Conservation (phyloP, 2,888 invertebrate species). For the Ennomos fuscantarius region DNA sequence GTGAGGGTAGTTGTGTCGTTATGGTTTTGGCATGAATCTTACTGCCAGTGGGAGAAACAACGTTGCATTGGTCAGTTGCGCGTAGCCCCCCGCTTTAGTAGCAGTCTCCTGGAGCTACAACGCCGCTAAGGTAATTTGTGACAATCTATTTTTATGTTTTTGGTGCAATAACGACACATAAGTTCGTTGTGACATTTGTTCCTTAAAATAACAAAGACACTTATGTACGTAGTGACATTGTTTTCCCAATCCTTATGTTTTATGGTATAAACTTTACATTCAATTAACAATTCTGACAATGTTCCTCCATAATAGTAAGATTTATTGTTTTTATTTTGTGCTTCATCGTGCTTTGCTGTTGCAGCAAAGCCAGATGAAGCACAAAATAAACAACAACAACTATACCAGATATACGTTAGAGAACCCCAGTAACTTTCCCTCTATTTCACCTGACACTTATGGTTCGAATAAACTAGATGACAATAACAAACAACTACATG, state of each 20-base stretch:
- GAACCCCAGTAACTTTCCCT: slow-evolving; percentile 11
- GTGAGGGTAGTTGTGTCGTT: slow-evolving; percentile 22
- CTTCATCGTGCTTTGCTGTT: no score
- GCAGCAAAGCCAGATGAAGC: no score
- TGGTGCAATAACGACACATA: slow-evolving; percentile 12
- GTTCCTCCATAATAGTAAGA: slow-evolving; percentile 15
- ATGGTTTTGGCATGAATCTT: slow-evolving; percentile 18
- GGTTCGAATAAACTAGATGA: slow-evolving; percentile 6
- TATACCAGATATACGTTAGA: slow-evolving; percentile 2
- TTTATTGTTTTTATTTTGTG: slow-evolving; percentile 11
- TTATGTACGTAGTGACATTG: slow-evolving; percentile 13
- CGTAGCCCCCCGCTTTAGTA: slow-evolving; percentile 18
- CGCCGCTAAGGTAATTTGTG: slow-evolving; percentile 27
- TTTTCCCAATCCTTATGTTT: slow-evolving; percentile 18
- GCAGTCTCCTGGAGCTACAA: slow-evolving; percentile 20
- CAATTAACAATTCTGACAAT: slow-evolving; percentile 19
- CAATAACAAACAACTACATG: no score
- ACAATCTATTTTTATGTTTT: slow-evolving; percentile 19
- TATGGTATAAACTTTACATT: slow-evolving; percentile 18
- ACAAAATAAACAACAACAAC: no score
- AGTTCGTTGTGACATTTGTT: slow-evolving; percentile 2
- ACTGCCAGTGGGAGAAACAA: slow-evolving; percentile 20
- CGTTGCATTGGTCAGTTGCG: slow-evolving; percentile 27
- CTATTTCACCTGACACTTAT: slow-evolving; percentile 5
- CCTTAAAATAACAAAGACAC: slow-evolving; percentile 5